Evolutionary conservation across 2,797 vertebrate genomes (phyloP).

Genomic region (Anomalospiza imberbis): DNA sequence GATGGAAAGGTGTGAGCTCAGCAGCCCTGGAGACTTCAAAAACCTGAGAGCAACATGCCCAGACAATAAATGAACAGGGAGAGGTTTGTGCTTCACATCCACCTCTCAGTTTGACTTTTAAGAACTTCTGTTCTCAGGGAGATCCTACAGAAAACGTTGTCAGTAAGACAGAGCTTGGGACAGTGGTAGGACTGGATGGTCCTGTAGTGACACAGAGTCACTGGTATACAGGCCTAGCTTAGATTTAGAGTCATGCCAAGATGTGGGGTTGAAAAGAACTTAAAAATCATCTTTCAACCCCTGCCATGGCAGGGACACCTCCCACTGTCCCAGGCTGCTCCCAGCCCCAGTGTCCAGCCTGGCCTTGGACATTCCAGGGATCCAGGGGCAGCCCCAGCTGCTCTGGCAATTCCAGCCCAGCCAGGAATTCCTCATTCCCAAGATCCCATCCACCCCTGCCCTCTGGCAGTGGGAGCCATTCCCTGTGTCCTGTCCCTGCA

Average conservation of each 20-base stretch:
- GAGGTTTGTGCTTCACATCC: background rate
- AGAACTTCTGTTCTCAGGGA: background rate
- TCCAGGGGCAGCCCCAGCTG: background rate
- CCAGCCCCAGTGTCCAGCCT: background rate
- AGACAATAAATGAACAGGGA: conserved; percentile 3
- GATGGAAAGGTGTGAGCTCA: background rate
- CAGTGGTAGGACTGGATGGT: rapidly evolving
- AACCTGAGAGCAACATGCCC: background rate
- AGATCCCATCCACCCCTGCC: background rate
- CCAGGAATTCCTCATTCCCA: background rate
- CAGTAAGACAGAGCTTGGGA: background rate
- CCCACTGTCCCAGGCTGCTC: rapidly evolving
- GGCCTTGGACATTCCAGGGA: background rate
- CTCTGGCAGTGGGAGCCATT: background rate
- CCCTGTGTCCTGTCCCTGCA: background rate
- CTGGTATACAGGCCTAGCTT: background rate
- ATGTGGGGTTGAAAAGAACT: background rate
- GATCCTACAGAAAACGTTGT: background rate
- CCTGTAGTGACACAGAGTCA: rapidly evolving
- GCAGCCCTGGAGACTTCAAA: background rate
- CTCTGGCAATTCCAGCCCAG: background rate
- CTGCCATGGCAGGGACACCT: background rate
- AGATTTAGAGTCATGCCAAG: too few relatives aligned
- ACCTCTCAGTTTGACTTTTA: background rate
- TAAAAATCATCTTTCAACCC: background rate